phyloP scores from a whole-genome alignment of 2,797 vertebrate genomes.

The Austrolebias charrua region DNA sequence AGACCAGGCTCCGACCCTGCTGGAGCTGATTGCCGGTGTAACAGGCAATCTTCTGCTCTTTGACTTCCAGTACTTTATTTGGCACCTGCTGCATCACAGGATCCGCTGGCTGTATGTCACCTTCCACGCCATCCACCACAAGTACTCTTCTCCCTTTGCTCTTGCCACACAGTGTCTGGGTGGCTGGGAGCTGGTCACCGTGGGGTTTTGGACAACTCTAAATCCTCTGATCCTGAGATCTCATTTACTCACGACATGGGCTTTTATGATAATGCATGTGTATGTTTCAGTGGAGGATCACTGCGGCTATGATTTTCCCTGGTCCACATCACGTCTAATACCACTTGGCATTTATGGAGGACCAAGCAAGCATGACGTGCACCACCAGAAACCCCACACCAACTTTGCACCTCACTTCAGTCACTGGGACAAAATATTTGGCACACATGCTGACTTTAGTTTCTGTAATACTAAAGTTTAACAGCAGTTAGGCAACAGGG shows the following conservation, averaged over 20 bases:
- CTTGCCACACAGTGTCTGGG: conserved; percentile 74
- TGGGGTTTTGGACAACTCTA: conserved; percentile 76
- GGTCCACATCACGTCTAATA: conserved; percentile 72
- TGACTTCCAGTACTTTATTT: conserved; percentile 82
- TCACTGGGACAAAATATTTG: conserved; percentile 77
- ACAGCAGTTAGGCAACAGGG: background rate
- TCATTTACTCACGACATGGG: conserved; percentile 76
- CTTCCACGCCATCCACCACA: conserved; percentile 77
- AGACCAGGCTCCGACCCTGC: conserved; percentile 62
- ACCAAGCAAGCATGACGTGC: conserved; percentile 73
- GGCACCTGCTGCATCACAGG: conserved; percentile 77
- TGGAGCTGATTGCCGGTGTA: conserved; percentile 68
- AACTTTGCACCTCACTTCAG: conserved; percentile 77
- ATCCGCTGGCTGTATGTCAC: conserved; percentile 75
- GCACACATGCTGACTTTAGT: conserved; percentile 70
- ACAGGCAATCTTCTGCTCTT: conserved; percentile 76
- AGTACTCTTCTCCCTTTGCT: conserved; percentile 69
- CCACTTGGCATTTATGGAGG: conserved; percentile 73
- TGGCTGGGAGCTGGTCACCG: conserved; percentile 73
- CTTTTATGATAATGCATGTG: conserved; percentile 75
- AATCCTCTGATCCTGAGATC: conserved; percentile 71
- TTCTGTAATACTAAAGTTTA: conserved; percentile 38
- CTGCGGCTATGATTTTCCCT: conserved; percentile 78
- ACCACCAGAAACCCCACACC: conserved; percentile 75
- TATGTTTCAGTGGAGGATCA: conserved; percentile 76